Conservation (phyloP, 2,888 invertebrate species). For the Drosophila paracracens region DNA sequence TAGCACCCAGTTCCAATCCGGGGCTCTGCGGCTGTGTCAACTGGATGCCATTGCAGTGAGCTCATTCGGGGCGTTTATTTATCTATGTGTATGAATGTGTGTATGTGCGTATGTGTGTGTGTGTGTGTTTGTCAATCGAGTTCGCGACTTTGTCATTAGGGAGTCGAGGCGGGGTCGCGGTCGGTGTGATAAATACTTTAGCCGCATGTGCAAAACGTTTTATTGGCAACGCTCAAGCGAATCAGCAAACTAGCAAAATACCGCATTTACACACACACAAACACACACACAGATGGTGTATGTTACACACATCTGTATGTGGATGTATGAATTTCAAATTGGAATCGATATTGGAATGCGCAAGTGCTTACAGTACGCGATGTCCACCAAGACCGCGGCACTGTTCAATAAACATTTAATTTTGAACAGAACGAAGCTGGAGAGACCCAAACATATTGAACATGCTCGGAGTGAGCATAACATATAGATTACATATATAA, state of each 20-base stretch:
- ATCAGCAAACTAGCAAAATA: constrained; percentile 51
- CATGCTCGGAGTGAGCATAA: neutral
- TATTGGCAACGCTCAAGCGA: constrained; percentile 72
- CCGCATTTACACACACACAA: constrained; percentile 7
- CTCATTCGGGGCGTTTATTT: constrained; percentile 66
- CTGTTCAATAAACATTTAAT: constrained; percentile 58
- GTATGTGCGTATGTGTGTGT: constrained; percentile 29
- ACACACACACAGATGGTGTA: neutral
- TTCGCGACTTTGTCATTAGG: constrained; percentile 68
- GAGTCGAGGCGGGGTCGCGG: constrained; percentile 7
- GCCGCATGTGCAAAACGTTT: constrained; percentile 65
- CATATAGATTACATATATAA: neutral
- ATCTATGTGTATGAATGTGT: constrained; percentile 3
- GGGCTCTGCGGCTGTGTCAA: constrained; percentile 60
- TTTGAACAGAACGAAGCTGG: constrained; percentile 1
- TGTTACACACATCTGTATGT: constrained; percentile 3
- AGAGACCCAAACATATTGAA: neutral
- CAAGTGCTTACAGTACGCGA: constrained; percentile 25
- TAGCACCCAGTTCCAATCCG: constrained; percentile 47
- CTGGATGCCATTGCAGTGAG: constrained; percentile 81
- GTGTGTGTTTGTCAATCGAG: constrained; percentile 62
- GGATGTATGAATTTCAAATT: constrained; percentile 45
- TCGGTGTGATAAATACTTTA: constrained; percentile 56
- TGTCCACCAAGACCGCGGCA: constrained; percentile 10
- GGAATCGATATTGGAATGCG: constrained; percentile 42